These are phyloP conservation scores for Darevskia mixta DNA, from an alignment of 2,797 vertebrate genomes.

Conservation along the genomic window DNA sequence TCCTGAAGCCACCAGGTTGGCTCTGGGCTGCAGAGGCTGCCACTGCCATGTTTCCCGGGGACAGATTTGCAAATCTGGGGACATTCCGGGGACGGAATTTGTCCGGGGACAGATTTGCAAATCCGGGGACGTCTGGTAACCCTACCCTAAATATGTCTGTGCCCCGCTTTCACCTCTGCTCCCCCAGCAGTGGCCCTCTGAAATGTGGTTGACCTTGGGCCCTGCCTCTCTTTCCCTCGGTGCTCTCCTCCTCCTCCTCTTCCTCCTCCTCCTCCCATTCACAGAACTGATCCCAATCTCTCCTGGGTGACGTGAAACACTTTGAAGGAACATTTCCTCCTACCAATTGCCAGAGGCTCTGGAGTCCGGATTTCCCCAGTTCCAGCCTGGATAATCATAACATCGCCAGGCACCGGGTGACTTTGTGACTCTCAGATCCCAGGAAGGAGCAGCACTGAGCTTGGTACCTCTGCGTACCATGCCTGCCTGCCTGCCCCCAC, in stretches of 20 bases:
- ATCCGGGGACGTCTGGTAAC: too few relatives aligned
- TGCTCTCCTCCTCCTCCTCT: neutral
- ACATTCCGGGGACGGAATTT: too few relatives aligned
- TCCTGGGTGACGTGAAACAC: neutral
- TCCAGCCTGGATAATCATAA: neutral
- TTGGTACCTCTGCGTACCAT: neutral
- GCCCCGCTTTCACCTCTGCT: too few relatives aligned
- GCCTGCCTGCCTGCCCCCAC: neutral
- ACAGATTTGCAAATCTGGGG: too few relatives aligned
- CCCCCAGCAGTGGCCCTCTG: neutral
- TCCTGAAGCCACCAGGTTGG: too few relatives aligned
- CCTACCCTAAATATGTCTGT: too few relatives aligned
- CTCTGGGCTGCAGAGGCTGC: too few relatives aligned
- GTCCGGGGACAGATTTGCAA: too few relatives aligned
- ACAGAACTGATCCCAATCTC: constrained; percentile 15
- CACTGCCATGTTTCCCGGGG: too few relatives aligned
- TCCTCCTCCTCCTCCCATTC: neutral
- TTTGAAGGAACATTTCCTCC: constrained; percentile 19
- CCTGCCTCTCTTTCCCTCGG: neutral
- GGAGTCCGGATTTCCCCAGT: constrained; percentile 24
- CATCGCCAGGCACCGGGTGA: neutral
- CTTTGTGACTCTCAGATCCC: neutral
- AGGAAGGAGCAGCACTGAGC: neutral
- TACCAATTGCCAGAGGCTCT: neutral
- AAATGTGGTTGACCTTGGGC: neutral